Conservation (phyloP, 2,113 vertebrate species). For the Odontophorus gujanensis region DNA sequence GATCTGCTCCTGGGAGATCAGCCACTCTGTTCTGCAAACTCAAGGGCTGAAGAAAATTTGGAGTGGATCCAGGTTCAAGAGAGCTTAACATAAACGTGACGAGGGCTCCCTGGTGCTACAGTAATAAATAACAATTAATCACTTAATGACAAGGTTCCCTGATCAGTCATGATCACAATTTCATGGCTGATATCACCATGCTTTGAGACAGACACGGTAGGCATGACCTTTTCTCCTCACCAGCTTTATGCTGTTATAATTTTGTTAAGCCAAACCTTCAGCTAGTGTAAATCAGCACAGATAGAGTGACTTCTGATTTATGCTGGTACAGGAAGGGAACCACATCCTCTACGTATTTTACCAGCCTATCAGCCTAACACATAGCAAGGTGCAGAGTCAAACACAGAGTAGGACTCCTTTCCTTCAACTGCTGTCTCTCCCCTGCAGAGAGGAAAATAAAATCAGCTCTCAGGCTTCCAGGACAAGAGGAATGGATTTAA, state of each 20-base stretch:
- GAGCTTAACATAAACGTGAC: not conserved
- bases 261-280: conserved; percentile 43
- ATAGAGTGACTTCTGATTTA: conserved; percentile 51
- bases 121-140: conserved; percentile 52
- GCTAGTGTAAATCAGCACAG: conserved; percentile 52
- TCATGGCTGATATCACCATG: not conserved
- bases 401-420: not conserved
- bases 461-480: not conserved
- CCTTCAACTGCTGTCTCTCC: conserved; percentile 9
- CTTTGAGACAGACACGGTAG: not conserved
- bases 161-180: conserved; percentile 7
- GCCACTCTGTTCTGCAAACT: conserved; percentile 20
- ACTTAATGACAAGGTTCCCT: not conserved
- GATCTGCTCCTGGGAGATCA: not conserved
- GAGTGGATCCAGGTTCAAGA: conserved; percentile 19
- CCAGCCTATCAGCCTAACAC: conserved; percentile 35
- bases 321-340: conserved; percentile 8
- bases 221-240: conserved; percentile 41
- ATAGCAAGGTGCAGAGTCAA: not conserved
- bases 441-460: conserved; percentile 44
- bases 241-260: not conserved
- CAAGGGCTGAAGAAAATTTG: conserved; percentile 27
- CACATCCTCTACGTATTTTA: conserved; percentile 47
- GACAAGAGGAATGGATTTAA: not conserved
- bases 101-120: conserved; percentile 11